Percentiles rank a stretch among this genome's conserved stretches.
These are phyloP conservation scores for Sitta carolinensis DNA, from an alignment of 2,797 vertebrate genomes.

Conservation along the genomic window DNA sequence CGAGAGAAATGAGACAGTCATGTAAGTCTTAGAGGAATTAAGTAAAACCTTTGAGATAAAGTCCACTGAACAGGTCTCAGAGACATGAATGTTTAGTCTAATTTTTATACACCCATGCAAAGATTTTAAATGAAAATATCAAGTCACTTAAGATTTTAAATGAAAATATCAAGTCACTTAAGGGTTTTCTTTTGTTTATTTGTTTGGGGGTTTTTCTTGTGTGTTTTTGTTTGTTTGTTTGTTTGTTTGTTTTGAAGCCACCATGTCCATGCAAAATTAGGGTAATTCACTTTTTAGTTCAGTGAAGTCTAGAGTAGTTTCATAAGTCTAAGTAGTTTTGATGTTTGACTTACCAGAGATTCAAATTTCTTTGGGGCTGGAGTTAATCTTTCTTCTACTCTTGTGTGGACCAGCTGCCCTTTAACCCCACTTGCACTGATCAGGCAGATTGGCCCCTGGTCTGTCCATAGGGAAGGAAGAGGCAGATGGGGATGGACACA, in stretches of 20 bases:
- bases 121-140: background rate
- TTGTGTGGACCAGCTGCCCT: background rate
- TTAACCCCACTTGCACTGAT: background rate
- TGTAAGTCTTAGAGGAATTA: background rate
- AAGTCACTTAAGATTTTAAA: background rate
- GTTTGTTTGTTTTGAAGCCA: fast-evolving
- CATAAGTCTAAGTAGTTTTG: background rate
- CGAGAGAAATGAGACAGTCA: background rate
- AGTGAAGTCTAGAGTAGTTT: background rate
- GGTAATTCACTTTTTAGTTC: background rate
- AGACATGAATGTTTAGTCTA: background rate
- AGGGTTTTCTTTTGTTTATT: fast-evolving
- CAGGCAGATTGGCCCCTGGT: background rate
- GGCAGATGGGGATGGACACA: background rate
- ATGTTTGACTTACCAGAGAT: background rate
- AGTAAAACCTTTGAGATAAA: background rate
- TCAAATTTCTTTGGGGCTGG: background rate
- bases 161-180: background rate
- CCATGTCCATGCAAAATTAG: background rate
- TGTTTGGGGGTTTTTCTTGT: fast-evolving
- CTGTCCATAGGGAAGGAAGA: background rate
- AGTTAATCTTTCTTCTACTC: background rate
- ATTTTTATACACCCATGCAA: background rate
- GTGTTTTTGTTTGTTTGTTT: fast-evolving
- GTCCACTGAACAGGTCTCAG: background rate